These are phyloP conservation scores for Orcinus orca DNA, from an alignment of 2,113 vertebrate species.

Conservation along the genomic window DNA sequence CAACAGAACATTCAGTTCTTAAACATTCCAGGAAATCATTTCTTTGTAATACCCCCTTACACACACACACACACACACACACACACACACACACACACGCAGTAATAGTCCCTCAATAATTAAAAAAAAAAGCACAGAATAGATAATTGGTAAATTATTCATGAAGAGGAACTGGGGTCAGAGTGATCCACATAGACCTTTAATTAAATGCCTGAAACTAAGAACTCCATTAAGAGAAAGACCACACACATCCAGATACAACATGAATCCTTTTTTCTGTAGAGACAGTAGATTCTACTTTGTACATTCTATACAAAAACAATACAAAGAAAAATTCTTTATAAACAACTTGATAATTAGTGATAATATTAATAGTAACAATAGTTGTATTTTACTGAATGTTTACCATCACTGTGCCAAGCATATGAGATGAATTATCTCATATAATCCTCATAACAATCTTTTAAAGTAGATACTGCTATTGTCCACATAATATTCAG, in stretches of 20 bases:
- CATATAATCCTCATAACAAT: conserved; percentile 5
- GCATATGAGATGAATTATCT: neutral
- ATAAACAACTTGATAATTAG: conserved; percentile 29
- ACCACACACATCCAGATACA: neutral
- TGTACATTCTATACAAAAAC: neutral
- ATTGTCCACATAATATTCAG: conserved; percentile 32
- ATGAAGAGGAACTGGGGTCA: neutral
- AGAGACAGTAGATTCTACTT: conserved; percentile 38
- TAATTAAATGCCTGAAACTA: neutral
- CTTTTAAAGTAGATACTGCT: conserved; percentile 25
- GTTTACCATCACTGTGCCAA: conserved; percentile 2
- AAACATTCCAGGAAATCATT: neutral
- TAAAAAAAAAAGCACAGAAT: neutral
- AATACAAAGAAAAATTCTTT: neutral
- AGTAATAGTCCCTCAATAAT: neutral
- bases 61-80: neutral
- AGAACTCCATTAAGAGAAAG: conserved; percentile 9
- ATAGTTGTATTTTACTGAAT: conserved; percentile 1
- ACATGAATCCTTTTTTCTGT: neutral
- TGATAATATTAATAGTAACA: neutral
- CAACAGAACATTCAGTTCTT: neutral
- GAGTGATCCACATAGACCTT: neutral
- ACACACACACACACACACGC: neutral
- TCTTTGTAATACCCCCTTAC: neutral
- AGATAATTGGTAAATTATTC: neutral